Conservation (phyloP, 64 coral and sea anemone genomes). For the Montipora foliosa region DNA sequence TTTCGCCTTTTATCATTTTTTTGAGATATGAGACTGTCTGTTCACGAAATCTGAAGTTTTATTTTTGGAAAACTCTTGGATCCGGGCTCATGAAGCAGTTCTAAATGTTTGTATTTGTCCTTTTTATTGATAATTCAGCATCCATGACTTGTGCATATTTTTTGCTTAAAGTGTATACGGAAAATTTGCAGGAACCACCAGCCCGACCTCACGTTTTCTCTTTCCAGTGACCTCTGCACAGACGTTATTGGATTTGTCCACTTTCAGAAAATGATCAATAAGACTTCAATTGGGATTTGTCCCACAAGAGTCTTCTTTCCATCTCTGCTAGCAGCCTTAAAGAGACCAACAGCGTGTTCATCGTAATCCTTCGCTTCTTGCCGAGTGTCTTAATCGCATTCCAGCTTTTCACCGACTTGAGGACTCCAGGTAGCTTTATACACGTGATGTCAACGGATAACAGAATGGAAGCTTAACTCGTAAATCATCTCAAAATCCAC, state of each 20-base stretch:
- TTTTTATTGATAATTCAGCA: slow-evolving; percentile 2
- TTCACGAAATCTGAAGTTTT: not conserved
- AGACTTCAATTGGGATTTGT: slow-evolving; percentile 33
- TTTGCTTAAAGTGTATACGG: not conserved
- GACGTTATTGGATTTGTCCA: not conserved
- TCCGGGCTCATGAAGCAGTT: not conserved
- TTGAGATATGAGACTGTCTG: too few relatives aligned
- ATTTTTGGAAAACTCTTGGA: not conserved
- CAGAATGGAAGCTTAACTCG: too few relatives aligned
- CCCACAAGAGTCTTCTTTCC: slow-evolving; percentile 2
- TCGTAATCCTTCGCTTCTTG: too few relatives aligned
- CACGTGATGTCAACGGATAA: too few relatives aligned
- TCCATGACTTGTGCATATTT: not conserved
- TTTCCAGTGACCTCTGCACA: not conserved
- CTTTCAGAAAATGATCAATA: slow-evolving; percentile 17
- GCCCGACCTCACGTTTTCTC: slow-evolving; percentile 9
- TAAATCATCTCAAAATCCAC: too few relatives aligned
- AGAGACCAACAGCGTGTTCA: too few relatives aligned
- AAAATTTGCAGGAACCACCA: slow-evolving; percentile 23
- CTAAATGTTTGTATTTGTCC: not conserved
- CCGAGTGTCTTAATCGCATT: too few relatives aligned
- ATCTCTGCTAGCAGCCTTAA: too few relatives aligned
- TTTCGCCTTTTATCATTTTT: too few relatives aligned
- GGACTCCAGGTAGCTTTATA: too few relatives aligned
- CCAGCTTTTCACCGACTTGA: too few relatives aligned